Evolutionary conservation across 2,113 vertebrate species (phyloP), one percentile per base, ranked within the genome.

Genomic region (Pterophyllum scalare): DNA sequence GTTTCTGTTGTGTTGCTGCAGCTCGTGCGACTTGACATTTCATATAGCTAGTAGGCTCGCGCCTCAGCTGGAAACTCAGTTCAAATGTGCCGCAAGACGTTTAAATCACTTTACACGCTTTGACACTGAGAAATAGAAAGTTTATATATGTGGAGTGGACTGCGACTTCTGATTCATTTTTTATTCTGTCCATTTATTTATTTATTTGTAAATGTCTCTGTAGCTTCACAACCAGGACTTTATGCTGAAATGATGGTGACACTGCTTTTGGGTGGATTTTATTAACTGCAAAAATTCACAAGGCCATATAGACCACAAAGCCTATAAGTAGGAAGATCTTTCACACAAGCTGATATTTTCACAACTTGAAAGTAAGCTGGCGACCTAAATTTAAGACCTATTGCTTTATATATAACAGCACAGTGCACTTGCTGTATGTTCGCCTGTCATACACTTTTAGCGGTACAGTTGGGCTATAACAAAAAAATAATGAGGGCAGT

Each of bases 1-100:
- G 81, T 87, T 87, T 87, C 75, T 84, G 78, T 49, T 77, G 74
- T 84, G 60, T 33, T 61, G 64, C 79, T 76, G 78, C 60, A 61
- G 83, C 85, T 77, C 81, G 83, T 59, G 80, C 75, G 52, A 20
- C 72, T 33, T 56, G 31, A 24, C 65, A 52, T 31, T 11, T 72
- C 57, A 35, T 52, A 46, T 81, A 12, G 35, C 33, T 28, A 13
- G 43, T 31, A 52, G 49, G 65, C 24, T 70, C 43, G 65, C 28
- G 40, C 3, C 49, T 52, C 17, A 20, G 19, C 6, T 19, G 17
- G 3, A n/a, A 14, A 65, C 40, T 59, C 4, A 40, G 5, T 58
- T n/a, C 0, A 26, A 77, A 54, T 52, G 24, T 31, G 26, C 15
- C 19, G 24, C 26, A 57, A 24, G 13, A 24, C 11, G 17, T 52